Evolutionary conservation across 2,888 invertebrate species (phyloP).

Genomic region (Harpalus rufipes): DNA sequence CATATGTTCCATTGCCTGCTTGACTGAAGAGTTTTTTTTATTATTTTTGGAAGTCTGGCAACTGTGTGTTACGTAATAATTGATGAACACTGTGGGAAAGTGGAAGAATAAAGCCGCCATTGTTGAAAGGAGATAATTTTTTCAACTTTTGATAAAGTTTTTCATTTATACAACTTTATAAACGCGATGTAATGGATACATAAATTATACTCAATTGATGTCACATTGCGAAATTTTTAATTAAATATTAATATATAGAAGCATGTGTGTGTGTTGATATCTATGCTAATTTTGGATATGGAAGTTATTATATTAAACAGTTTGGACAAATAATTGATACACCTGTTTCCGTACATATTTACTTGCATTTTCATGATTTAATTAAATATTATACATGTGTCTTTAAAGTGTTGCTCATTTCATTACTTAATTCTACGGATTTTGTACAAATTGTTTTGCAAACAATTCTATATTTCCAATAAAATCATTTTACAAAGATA

Average conservation of each 20-base stretch:
- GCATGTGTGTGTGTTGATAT: background rate
- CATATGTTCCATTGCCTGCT: slow-evolving; percentile 14
- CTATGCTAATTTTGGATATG: background rate
- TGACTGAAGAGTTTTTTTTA: slow-evolving; percentile 18
- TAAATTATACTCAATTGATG: background rate
- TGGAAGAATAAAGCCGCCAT: slow-evolving; percentile 10
- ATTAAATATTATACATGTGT: too few species aligned
- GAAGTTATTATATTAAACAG: background rate
- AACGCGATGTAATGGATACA: background rate
- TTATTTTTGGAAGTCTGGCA: slow-evolving; percentile 40
- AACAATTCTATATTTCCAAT: too few species aligned
- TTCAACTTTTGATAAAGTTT: slow-evolving; percentile 6
- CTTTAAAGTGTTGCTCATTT: too few species aligned
- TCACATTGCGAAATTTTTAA: slow-evolving; percentile 5
- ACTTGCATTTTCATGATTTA: too few species aligned
- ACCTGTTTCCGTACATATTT: background rate
- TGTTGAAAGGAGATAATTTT: slow-evolving; percentile 7
- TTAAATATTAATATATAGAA: background rate
- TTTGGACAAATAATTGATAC: background rate
- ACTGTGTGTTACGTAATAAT: slow-evolving; percentile 30
- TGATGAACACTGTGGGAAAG: slow-evolving; percentile 27
- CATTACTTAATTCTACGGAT: too few species aligned
- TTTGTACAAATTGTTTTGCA: too few species aligned
- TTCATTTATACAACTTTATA: background rate
- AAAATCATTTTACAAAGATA: too few species aligned